Conservation (phyloP, 2,797 vertebrate genomes). For the Amblyopsis hoosieri region DNA sequence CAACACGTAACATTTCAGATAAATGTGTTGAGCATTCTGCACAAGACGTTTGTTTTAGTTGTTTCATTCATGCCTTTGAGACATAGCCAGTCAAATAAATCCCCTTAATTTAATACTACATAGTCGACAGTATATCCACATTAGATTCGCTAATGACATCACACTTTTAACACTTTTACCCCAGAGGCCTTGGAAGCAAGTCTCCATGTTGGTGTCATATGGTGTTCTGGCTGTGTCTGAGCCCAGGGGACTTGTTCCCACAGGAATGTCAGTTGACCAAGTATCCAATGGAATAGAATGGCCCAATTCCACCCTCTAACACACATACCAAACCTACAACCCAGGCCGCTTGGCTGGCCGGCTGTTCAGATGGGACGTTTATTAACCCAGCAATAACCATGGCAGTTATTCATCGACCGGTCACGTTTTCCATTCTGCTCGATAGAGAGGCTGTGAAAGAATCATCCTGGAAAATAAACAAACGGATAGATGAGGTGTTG, state of each 20-base stretch:
- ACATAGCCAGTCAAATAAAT: not conserved
- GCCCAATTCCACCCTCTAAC: slow-evolving; percentile 36
- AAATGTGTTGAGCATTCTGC: too few species aligned
- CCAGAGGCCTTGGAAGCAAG: not conserved
- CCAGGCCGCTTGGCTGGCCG: slow-evolving; percentile 5
- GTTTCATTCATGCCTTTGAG: not conserved
- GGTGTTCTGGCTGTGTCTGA: slow-evolving; percentile 22
- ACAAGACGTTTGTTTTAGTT: too few species aligned
- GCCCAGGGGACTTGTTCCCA: slow-evolving; percentile 25
- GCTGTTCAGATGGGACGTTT: slow-evolving; percentile 42
- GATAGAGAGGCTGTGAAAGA: slow-evolving; percentile 26
- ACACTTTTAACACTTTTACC: not conserved
- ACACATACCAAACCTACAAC: slow-evolving; percentile 23
- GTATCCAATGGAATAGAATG: slow-evolving; percentile 36
- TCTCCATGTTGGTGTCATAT: not conserved
- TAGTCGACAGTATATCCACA: too few species aligned
- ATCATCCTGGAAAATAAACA: slow-evolving; percentile 57
- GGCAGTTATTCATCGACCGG: slow-evolving; percentile 27
- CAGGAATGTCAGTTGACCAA: slow-evolving; percentile 58
- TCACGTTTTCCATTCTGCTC: slow-evolving; percentile 64
- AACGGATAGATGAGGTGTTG: slow-evolving; percentile 25
- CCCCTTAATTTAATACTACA: too few species aligned
- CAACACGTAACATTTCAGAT: not conserved
- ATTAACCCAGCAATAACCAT: slow-evolving; percentile 34
- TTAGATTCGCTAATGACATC: too few species aligned